Evolutionary conservation across 1,140 invertebrate species (phyloP).

Genomic region (Drosophila serrata): DNA sequence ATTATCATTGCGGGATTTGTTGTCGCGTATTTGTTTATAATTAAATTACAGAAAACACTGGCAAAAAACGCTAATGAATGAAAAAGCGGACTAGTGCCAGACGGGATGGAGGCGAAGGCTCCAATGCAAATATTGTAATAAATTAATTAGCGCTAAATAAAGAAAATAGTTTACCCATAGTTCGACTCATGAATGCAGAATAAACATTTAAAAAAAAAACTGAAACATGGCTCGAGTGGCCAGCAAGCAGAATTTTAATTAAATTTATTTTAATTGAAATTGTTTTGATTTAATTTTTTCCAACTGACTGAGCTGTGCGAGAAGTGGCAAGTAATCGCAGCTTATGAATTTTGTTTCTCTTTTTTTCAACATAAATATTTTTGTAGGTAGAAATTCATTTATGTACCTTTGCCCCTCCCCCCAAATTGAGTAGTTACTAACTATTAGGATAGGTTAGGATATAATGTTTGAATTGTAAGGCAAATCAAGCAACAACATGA

Average conservation of each 20-base stretch:
- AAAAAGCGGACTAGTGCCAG: conserved; percentile 22
- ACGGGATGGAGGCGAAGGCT: neutral
- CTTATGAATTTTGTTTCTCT: neutral
- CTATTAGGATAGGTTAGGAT: conserved; percentile 50
- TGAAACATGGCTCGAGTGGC: conserved; percentile 6
- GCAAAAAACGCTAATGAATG: conserved; percentile 50
- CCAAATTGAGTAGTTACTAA: conserved; percentile 31
- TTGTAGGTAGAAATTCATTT: conserved; percentile 23
- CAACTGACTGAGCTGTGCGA: conserved; percentile 20
- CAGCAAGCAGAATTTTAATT: conserved; percentile 68
- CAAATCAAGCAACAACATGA: conserved; percentile 63
- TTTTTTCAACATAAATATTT: conserved; percentile 8
- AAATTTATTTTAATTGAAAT: conserved; percentile 78
- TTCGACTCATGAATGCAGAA: conserved; percentile 31
- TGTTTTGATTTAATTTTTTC: conserved; percentile 66
- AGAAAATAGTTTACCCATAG: conserved; percentile 66
- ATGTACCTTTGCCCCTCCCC: neutral
- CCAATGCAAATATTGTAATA: conserved; percentile 77
- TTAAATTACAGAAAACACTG: conserved; percentile 71
- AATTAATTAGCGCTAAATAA: conserved; percentile 80
- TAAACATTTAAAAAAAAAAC: conserved; percentile 14
- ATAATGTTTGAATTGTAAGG: conserved; percentile 35
- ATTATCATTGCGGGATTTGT: conserved; percentile 56
- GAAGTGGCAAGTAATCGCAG: conserved; percentile 6
- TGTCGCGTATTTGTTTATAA: conserved; percentile 80